Base-by-base conservation (phyloP, 2,888 invertebrate genomes). In the Epinotia nisella region DNA sequence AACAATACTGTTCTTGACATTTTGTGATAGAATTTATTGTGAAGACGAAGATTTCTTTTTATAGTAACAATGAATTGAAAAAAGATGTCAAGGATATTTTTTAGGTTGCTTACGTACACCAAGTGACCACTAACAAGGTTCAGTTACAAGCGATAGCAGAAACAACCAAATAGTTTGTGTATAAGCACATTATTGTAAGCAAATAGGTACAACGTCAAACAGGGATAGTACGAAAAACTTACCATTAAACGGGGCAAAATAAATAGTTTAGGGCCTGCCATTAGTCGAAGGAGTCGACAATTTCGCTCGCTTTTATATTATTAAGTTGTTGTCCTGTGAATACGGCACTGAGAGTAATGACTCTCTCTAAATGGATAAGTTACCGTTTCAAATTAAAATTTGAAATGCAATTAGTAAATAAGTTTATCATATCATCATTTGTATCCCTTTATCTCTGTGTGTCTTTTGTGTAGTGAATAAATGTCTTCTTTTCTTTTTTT, bases 241-340 rank as follows among this genome's bases (percentile, higher is more conserved):
- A 35, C 19, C 60, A 61, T 67, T 61, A 61, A 70, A 39, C 15
- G 21, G 61, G 19, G 29, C 60, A 19, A 55, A 61, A 55, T 85
- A 88, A 90, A 90, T 91, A 87, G 88, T 89, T 90, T 86, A 89
- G 83, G 87, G 86, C 82, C 79, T 51, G 78, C 88, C 90, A 90
- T 90, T 91, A 90, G 87, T 82, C 81, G 83, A 77, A 80, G 81
- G 81, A 78, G 82, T 83, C 85, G 86, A 82, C 89, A 85, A 87
- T 88, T 64, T 87, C 87, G 83, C 87, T 80, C 83, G 87, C 89
- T 89, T 85, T 87, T 90, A 86, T 85, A 88, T 90, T 91, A 90
- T 91, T 89, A 90, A 87, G 86, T 88, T 90, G 90, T 90, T 90
- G 87, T 83, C 81, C 76, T 79, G 83, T 82, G 83, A 83, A 85